Base-by-base conservation (phyloP, 2,888 invertebrate genomes). In the Folsomia candida region DNA sequence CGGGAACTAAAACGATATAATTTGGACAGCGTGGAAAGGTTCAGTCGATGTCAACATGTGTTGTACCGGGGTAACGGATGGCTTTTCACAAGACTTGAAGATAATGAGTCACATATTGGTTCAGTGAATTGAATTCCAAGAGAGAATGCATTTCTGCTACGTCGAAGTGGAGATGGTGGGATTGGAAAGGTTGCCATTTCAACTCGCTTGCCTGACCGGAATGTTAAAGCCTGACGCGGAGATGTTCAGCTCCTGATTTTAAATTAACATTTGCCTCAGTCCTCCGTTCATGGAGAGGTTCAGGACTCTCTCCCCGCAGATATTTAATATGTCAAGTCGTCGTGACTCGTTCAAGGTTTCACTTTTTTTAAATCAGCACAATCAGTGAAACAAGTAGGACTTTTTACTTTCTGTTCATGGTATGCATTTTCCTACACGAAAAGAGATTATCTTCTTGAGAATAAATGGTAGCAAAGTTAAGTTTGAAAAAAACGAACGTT, bases 121-220 rank as follows among this genome's bases (percentile, higher is more conserved):
- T 18, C 54, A 54, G 54, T 54, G 54, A 54, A 54, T 54, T 54
- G 20, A 54, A 54, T 54, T 54, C 54, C 54, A 9, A 47, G 47
- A 47, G 47, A 54, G n/a, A 6, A 14, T 54, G 54, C 6, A 14
- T 54, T 54, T n/a, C 6, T n/a, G n/a, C 6, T 6, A 4, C 4
- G 22, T n/a, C n/a, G 6, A 6, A 54, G 54, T 14, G n/a, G 47
- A 47, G 47, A 47, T 11, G 9, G 47, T 47, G 47, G 47, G 9
- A 11, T 47, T 9, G 9, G 18, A 47, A 11, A 47, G 18, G 47
- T 9, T 47, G 47, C 47, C 9, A 47, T 47, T 47, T 47, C 9
- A 47, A 47, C 18, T 47, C 9, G 47, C 47, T 18, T 47, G n/a
- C n/a, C n/a, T n/a, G n/a, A n/a, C n/a, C n/a, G n/a, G n/a, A n/a